Evolutionary conservation across 2,888 invertebrate genomes (phyloP).

Genomic region (Diarsia dahlii): DNA sequence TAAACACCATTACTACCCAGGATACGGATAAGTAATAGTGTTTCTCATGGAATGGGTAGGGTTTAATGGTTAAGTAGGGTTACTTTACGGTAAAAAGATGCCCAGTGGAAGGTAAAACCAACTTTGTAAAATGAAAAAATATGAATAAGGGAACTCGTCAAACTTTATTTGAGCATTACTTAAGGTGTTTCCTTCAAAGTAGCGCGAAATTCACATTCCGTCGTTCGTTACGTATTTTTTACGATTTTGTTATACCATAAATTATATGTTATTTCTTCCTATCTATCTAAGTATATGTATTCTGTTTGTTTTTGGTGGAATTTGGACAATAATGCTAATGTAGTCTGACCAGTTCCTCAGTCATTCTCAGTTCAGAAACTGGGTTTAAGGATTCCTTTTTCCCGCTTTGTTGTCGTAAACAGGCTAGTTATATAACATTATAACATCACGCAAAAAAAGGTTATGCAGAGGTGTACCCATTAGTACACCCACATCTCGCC

Average conservation of each 20-base stretch:
- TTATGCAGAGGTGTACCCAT: too few species aligned
- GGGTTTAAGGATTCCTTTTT: neutral
- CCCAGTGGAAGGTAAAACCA: neutral
- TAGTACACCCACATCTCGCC: too few species aligned
- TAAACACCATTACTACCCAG: too few species aligned
- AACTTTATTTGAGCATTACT: slow-evolving; percentile 1
- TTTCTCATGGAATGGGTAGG: too few species aligned
- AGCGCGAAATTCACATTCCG: too few species aligned
- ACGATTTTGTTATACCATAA: neutral
- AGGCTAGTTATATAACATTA: neutral
- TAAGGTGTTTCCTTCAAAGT: neutral
- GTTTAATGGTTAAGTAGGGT: too few species aligned
- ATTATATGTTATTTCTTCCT: neutral
- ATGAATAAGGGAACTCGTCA: neutral
- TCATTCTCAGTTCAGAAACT: neutral
- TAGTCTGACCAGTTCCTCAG: neutral
- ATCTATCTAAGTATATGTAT: neutral
- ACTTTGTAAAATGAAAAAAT: neutral
- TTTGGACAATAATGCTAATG: neutral
- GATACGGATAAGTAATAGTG: too few species aligned
- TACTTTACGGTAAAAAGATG: neutral
- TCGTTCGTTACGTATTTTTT: neutral
- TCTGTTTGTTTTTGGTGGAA: too few species aligned
- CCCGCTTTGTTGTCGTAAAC: neutral
- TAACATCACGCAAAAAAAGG: too few species aligned